Percentiles rank a stretch among this genome's conserved stretches.
Evolutionary conservation across 2,113 vertebrate genomes (phyloP).

Genomic region (Polypterus bichir): DNA sequence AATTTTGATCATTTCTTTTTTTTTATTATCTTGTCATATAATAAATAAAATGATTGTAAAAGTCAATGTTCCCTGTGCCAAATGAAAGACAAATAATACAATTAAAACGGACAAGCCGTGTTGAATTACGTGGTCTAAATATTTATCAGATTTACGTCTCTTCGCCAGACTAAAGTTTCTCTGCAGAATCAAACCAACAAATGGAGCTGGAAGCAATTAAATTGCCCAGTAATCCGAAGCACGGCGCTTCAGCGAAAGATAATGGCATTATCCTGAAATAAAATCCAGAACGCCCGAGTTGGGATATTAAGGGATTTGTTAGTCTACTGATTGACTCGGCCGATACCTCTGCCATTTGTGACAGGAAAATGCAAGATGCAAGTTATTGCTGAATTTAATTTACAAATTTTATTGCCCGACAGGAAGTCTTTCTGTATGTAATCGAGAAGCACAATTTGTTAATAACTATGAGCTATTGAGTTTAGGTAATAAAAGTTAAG

Average conservation of each 20-base stretch:
- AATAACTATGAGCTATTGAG: background rate
- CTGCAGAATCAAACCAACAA: constrained; percentile 2
- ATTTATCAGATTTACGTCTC: constrained; percentile 7
- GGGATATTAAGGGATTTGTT: constrained; percentile 22
- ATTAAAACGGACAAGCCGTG: constrained; percentile 8
- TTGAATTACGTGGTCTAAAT: constrained; percentile 3
- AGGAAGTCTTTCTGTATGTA: constrained; percentile 35
- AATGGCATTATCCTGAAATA: constrained; percentile 28
- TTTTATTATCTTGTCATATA: no score
- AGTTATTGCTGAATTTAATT: constrained; percentile 55
- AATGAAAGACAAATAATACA: constrained; percentile 3
- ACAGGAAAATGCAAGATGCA: constrained; percentile 38
- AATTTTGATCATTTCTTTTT: no score
- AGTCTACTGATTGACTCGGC: constrained; percentile 20
- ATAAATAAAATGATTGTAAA: no score
- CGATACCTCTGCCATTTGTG: constrained; percentile 33
- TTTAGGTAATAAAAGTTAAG: background rate
- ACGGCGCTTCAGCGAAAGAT: constrained; percentile 25
- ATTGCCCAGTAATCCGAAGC: constrained; percentile 14
- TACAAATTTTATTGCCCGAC: constrained; percentile 34
- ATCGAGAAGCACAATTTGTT: constrained; percentile 7
- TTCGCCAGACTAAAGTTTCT: background rate
- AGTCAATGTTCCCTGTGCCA: no score
- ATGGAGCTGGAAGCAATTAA: constrained; percentile 4
- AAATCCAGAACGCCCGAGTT: constrained; percentile 21